Evolutionary conservation across 1,140 invertebrate species (phyloP).

Genomic region (Temnothorax nylanderi): DNA sequence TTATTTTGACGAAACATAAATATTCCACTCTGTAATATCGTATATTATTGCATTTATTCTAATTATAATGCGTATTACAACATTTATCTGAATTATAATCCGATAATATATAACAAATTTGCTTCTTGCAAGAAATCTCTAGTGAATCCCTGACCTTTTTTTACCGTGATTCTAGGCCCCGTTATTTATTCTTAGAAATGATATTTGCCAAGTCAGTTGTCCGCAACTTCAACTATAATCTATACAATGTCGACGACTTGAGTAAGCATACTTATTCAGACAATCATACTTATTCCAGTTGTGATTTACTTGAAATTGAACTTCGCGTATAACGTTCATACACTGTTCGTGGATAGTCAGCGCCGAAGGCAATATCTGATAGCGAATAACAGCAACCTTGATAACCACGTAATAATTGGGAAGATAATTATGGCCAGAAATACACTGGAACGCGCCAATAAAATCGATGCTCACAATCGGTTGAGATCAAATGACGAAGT

Average conservation of each 20-base stretch:
- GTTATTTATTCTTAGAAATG: slow-evolving; percentile 26
- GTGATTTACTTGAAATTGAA: slow-evolving; percentile 24
- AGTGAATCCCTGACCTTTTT: background rate
- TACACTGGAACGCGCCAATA: background rate
- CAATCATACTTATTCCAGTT: background rate
- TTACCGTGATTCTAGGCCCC: background rate
- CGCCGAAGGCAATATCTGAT: background rate
- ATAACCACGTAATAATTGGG: background rate
- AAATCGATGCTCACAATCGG: slow-evolving; percentile 1
- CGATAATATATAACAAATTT: background rate
- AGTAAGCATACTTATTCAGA: background rate
- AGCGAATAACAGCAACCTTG: background rate
- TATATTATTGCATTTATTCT: background rate
- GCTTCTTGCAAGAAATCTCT: background rate
- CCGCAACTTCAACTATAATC: slow-evolving; percentile 25
- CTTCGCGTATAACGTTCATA: background rate
- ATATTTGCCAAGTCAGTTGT: slow-evolving; percentile 19
- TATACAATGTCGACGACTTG: slow-evolving; percentile 17
- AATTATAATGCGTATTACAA: background rate
- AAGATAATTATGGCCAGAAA: background rate
- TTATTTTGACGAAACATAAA: background rate
- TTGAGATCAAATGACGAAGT: slow-evolving; percentile 39
- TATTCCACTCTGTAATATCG: background rate
- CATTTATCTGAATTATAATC: too few species aligned
- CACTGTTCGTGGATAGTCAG: background rate